Conservation (phyloP, 2,797 vertebrate species). For the Onychomys leucogaster region DNA sequence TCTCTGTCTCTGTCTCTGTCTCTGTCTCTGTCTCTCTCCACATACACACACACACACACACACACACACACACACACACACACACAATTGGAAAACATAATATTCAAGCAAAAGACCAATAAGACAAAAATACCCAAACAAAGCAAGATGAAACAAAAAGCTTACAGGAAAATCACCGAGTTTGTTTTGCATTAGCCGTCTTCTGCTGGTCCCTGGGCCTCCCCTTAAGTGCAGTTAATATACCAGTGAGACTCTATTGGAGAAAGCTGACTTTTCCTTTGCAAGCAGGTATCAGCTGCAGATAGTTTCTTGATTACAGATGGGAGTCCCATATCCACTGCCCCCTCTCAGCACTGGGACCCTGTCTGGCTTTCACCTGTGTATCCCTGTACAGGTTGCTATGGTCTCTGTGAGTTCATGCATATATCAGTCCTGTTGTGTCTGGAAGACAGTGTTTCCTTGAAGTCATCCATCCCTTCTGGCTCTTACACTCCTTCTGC, state of each 20-base stretch:
- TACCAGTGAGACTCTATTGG: neutral
- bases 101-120: neutral
- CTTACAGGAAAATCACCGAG: neutral
- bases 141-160: neutral
- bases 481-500: neutral
- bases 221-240: neutral
- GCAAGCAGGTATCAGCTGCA: neutral
- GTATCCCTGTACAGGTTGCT: neutral
- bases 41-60: neutral
- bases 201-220: neutral
- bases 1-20: neutral
- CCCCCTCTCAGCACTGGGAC: too few relatives aligned
- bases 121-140: too few relatives aligned
- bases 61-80: neutral
- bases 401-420: neutral
- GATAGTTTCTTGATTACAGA: neutral
- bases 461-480: neutral
- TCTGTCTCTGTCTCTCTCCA: neutral
- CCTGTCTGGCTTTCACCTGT: neutral
- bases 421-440: neutral
- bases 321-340: neutral
- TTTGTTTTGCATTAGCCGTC: neutral
- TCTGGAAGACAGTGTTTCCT: neutral
- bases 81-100: neutral
- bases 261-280: neutral